Conservation (phyloP, 64 coral and sea anemone species). For the Anthopleura sola region DNA sequence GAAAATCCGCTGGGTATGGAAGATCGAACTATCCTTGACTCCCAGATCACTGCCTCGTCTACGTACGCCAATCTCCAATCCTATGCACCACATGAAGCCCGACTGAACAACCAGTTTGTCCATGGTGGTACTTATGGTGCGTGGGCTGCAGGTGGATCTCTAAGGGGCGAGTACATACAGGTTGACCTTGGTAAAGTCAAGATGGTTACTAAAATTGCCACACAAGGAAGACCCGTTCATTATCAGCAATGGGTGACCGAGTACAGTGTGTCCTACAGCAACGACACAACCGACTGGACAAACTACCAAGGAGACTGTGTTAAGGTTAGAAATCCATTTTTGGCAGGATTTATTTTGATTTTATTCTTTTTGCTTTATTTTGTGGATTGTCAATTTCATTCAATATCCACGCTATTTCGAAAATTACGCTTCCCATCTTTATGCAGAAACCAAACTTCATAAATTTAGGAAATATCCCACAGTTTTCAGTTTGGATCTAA, state of each 20-base stretch:
- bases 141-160: neutral
- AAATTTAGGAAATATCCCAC: no score
- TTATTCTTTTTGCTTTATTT: no score
- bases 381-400: no score
- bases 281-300: neutral
- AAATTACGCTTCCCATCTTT: no score
- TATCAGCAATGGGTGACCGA: neutral
- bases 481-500: no score
- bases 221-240: neutral
- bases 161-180: neutral
- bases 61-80: no score
- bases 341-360: no score
- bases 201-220: neutral
- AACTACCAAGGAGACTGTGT: conserved; percentile 3
- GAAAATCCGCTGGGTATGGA: neutral
- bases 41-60: neutral
- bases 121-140: neutral
- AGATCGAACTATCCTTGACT: neutral
- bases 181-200: neutral
- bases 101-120: neutral
- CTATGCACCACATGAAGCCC: neutral
- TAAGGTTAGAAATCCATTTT: neutral
- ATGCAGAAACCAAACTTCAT: no score
- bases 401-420: no score
- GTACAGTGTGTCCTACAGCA: neutral